Percentiles rank a stretch among this genome's conserved stretches.
Evolutionary conservation across 1,140 invertebrate genomes (phyloP).

Genomic region (Drosophila navojoa): DNA sequence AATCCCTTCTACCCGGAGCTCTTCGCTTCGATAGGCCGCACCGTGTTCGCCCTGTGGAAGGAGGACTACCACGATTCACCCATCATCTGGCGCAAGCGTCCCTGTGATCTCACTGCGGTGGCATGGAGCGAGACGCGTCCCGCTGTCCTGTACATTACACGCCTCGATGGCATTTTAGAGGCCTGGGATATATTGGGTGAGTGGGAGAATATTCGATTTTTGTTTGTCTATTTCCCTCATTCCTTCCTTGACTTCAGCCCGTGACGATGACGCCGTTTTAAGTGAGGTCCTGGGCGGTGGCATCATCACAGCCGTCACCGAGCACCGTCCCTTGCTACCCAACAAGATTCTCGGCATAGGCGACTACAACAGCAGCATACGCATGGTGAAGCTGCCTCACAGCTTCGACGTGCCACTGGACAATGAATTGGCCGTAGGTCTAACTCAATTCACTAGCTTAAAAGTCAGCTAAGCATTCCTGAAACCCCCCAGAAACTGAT

Average conservation of each 20-base stretch:
- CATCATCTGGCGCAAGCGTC: slow-evolving; percentile 85
- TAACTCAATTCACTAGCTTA: not conserved
- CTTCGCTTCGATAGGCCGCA: slow-evolving; percentile 86
- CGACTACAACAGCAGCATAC: slow-evolving; percentile 87
- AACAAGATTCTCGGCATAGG: slow-evolving; percentile 85
- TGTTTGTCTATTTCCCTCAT: no score
- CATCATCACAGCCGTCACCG: slow-evolving; percentile 85
- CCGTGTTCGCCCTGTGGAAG: slow-evolving; percentile 86
- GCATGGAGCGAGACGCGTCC: slow-evolving; percentile 85
- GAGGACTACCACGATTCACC: slow-evolving; percentile 84
- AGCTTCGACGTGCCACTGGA: slow-evolving; percentile 77
- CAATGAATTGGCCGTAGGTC: slow-evolving; percentile 60
- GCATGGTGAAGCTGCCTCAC: slow-evolving; percentile 85
- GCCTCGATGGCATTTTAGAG: slow-evolving; percentile 85
- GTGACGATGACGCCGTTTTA: slow-evolving; percentile 85
- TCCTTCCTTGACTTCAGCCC: slow-evolving; percentile 55
- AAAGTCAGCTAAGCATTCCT: not conserved
- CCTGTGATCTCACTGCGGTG: slow-evolving; percentile 85
- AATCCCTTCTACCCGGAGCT: slow-evolving; percentile 85
- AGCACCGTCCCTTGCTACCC: slow-evolving; percentile 84
- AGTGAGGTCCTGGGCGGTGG: slow-evolving; percentile 81
- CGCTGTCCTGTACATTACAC: slow-evolving; percentile 84
- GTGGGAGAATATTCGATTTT: not conserved
- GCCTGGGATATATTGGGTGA: slow-evolving; percentile 86
- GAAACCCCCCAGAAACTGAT: slow-evolving; percentile 36